Evolutionary conservation across 2,888 invertebrate species (phyloP), one percentile per base, ranked within the genome.

Genomic region (Ecdyonurus torrentis): DNA sequence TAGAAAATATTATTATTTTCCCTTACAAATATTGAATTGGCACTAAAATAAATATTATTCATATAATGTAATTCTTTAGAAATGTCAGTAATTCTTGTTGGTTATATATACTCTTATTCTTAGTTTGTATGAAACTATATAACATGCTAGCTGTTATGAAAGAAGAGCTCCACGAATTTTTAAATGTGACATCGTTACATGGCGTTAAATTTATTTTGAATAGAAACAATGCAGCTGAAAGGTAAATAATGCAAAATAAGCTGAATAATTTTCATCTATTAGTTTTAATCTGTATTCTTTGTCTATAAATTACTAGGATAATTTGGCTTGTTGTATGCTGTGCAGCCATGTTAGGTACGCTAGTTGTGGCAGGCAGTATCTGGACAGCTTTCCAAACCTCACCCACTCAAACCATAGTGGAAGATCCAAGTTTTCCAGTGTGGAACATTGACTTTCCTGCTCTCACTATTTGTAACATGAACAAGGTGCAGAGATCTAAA

Each of bases 361-460:
- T 55, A 7, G 7, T 55, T 5, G n/a, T 55, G 55, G 55, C 55
- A 5, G 22, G 55, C 55, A 55, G 7, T 7, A 63, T 64, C n/a
- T 67, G 67, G 67, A 25, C 61, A 10, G 64, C 65, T 52, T 67
- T 65, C 62, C 59, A 61, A 52, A 65, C 65, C 2, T 66, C 65
- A 2, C 67, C 67, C 2, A 67, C 67, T 7, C 64, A 64, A 10
- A 67, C 67, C 5, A 66, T 63, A 53, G 62, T 67, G 23, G 67
- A 67, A 58, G 65, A 60, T 22, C 66, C 67, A 2, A 65, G 66
- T 60, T 66, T 63, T 60, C 67, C 67, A 50, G 65, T 67, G 37
- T 67, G 67, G 67, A 65, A 65, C 55, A 63, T 67, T 3, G 66
- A 66, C 2, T 67, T 67, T 60, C 67, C 67, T 0, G 67, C 67